phyloP scores from a whole-genome alignment of 2,797 vertebrate genomes.

The Lerista edwardsae region DNA sequence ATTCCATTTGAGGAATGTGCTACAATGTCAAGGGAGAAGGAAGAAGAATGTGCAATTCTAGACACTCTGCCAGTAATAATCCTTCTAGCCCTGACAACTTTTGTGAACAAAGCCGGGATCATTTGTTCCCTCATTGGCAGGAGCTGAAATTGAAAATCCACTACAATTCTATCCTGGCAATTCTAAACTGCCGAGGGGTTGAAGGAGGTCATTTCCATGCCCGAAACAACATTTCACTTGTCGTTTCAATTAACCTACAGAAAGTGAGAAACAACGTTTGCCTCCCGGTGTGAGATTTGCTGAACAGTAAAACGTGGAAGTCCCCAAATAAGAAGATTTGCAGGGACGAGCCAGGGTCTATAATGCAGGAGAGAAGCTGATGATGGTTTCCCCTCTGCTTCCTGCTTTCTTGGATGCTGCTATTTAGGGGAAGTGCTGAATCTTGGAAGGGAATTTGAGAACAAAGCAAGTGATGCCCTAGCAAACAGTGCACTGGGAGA shows the following conservation, averaged over 20 bases:
- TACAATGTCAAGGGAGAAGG: neutral
- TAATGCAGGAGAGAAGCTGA: slow-evolving; percentile 40
- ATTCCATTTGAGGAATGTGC: neutral
- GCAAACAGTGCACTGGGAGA: slow-evolving; percentile 44
- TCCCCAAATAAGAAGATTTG: slow-evolving; percentile 37
- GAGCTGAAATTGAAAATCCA: slow-evolving; percentile 40
- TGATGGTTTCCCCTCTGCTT: slow-evolving; percentile 22
- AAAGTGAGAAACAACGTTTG: slow-evolving; percentile 37
- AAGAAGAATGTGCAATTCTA: neutral
- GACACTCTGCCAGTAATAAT: slow-evolving; percentile 32
- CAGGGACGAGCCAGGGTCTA: slow-evolving; percentile 24
- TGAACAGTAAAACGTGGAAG: slow-evolving; percentile 30
- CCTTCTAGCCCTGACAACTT: slow-evolving; percentile 33
- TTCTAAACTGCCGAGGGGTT: slow-evolving; percentile 31
- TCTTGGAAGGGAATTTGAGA: slow-evolving; percentile 33
- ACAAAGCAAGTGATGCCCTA: slow-evolving; percentile 32
- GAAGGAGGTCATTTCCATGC: slow-evolving; percentile 43
- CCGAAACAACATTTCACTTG: slow-evolving; percentile 40
- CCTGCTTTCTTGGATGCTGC: slow-evolving; percentile 35
- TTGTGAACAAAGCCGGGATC: slow-evolving; percentile 37
- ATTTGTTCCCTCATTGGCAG: slow-evolving; percentile 39
- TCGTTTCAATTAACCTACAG: slow-evolving; percentile 43
- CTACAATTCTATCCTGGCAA: slow-evolving; percentile 39
- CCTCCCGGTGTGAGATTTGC: slow-evolving; percentile 23
- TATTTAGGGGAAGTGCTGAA: slow-evolving; percentile 38